Evolutionary conservation across 2,888 invertebrate species (phyloP).

Genomic region (Sicus ferrugineus): DNA sequence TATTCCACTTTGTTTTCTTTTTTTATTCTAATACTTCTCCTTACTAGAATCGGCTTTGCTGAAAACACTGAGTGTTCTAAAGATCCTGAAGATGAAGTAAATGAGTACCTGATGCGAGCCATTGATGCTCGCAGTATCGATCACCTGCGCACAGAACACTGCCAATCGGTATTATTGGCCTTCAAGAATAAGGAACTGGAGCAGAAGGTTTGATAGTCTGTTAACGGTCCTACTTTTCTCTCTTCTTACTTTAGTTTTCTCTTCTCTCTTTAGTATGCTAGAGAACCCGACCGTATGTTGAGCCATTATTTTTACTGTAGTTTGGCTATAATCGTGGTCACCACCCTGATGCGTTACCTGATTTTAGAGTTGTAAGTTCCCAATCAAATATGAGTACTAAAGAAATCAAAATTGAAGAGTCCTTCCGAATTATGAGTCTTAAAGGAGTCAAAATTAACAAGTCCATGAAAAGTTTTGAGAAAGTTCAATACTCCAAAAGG

Average conservation of each 20-base stretch:
- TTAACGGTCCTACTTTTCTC: background rate
- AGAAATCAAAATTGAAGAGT: no score
- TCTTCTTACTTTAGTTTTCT: background rate
- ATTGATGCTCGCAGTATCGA: conserved; percentile 95
- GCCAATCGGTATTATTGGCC: conserved; percentile 82
- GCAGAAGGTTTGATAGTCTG: conserved; percentile 73
- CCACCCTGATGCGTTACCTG: conserved; percentile 74
- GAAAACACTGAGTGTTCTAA: conserved; percentile 73
- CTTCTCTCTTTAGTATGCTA: conserved; percentile 71
- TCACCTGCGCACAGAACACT: conserved; percentile 86
- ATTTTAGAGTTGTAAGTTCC: conserved; percentile 72
- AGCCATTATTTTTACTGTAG: conserved; percentile 86
- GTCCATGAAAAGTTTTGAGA: no score
- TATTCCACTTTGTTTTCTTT: no score
- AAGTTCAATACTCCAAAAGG: no score
- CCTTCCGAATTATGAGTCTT: no score
- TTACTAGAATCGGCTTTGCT: conserved; percentile 75
- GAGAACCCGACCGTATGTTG: conserved; percentile 86
- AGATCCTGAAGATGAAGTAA: conserved; percentile 91
- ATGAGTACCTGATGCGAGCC: conserved; percentile 94
- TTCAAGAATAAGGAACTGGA: conserved; percentile 85
- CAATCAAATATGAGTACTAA: no score
- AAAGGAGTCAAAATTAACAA: no score
- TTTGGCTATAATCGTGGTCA: conserved; percentile 74
- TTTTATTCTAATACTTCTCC: background rate